Percentiles rank a stretch among this genome's conserved stretches.
These are phyloP conservation scores for Pogona vitticeps DNA, from an alignment of 2,113 vertebrate genomes.

Conservation along the genomic window DNA sequence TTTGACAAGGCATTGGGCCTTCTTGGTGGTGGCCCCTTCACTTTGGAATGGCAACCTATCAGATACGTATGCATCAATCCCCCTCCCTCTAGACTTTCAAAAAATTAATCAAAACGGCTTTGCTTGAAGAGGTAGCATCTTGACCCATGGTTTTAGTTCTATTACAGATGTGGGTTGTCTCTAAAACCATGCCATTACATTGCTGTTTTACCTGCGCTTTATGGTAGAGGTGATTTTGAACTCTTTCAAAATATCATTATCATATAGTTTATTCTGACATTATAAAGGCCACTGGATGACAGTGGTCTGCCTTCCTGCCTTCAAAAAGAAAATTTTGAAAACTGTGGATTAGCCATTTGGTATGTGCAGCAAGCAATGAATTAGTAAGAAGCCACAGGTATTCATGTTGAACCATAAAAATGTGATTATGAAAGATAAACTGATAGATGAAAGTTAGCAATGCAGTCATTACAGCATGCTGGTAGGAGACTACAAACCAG, in stretches of 20 bases:
- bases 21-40: too few species aligned
- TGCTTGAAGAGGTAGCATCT: too few species aligned
- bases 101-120: too few species aligned
- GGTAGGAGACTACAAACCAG: slow-evolving; percentile 1
- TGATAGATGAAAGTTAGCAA: slow-evolving; percentile 45
- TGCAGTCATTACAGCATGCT: slow-evolving; percentile 14
- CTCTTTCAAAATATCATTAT: slow-evolving; percentile 45
- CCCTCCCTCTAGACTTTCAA: too few species aligned
- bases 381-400: slow-evolving; percentile 68
- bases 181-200: background rate
- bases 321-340: slow-evolving; percentile 58
- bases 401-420: slow-evolving; percentile 60
- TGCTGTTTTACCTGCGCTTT: background rate
- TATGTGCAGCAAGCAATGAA: slow-evolving; percentile 65
- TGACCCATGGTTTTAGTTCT: too few species aligned
- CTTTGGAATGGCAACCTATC: too few species aligned
- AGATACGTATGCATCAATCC: too few species aligned
- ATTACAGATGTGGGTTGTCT: too few species aligned
- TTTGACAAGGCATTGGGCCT: too few species aligned
- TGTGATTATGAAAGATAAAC: slow-evolving; percentile 53
- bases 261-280: slow-evolving; percentile 61
- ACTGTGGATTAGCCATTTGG: slow-evolving; percentile 41
- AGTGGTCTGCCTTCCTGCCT: slow-evolving; percentile 58
- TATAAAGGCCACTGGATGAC: slow-evolving; percentile 58
- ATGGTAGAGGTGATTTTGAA: slow-evolving; percentile 44